These are phyloP conservation scores for Cheumatopsyche charites DNA, from an alignment of 1,140 invertebrate species.

Conservation along the genomic window DNA sequence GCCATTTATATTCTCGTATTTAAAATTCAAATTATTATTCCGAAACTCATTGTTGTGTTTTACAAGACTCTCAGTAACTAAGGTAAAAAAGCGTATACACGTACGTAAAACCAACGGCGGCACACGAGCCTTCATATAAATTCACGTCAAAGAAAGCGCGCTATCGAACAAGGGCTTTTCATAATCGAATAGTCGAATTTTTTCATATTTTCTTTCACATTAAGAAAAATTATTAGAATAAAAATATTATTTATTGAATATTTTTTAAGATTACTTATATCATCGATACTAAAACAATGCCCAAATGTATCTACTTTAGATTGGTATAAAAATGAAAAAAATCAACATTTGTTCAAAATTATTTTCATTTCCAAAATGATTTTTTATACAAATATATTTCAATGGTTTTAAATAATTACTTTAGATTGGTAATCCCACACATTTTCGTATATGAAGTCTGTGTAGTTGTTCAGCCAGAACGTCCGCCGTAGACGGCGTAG, in stretches of 20 bases:
- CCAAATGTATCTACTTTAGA: too few relatives aligned
- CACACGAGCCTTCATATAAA: conserved; percentile 30
- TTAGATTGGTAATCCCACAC: neutral
- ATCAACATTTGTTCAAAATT: too few relatives aligned
- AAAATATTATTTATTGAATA: too few relatives aligned
- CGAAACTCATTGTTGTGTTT: conserved; percentile 49
- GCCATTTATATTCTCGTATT: conserved; percentile 32
- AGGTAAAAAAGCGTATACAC: conserved; percentile 41
- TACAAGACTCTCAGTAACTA: conserved; percentile 46
- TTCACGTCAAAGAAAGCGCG: conserved; percentile 15
- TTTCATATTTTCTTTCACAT: too few relatives aligned
- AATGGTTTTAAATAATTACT: too few relatives aligned
- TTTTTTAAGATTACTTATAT: too few relatives aligned
- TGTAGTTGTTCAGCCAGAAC: neutral
- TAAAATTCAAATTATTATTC: conserved; percentile 49
- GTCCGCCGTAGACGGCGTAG: conserved; percentile 22
- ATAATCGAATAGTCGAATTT: conserved; percentile 1
- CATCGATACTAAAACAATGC: too few relatives aligned
- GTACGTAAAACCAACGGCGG: conserved; percentile 14
- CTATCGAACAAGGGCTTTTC: conserved; percentile 5
- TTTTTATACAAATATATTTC: too few relatives aligned
- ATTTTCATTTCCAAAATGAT: too few relatives aligned
- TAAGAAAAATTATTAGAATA: neutral
- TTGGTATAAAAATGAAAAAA: too few relatives aligned
- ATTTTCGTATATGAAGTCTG: neutral